Evolutionary conservation across 2,113 vertebrate genomes (phyloP).

Genomic region (Scalopus aquaticus): DNA sequence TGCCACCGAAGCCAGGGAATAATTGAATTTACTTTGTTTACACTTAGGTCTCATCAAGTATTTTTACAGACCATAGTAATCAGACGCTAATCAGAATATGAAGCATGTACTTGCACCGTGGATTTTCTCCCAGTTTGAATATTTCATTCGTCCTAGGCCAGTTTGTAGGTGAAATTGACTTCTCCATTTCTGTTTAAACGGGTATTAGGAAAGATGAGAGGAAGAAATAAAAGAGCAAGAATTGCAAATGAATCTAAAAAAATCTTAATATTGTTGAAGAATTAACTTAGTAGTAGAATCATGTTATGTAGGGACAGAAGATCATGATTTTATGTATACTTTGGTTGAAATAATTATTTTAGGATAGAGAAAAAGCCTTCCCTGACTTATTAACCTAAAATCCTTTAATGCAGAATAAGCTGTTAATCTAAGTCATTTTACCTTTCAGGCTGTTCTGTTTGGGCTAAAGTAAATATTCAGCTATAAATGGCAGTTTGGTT

Average conservation of each 20-base stretch:
- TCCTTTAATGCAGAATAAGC: constrained; percentile 4
- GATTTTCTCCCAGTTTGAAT: neutral
- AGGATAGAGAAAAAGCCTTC: constrained; percentile 6
- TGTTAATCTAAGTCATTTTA: constrained; percentile 42
- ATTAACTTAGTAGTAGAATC: constrained; percentile 29
- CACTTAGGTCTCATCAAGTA: neutral
- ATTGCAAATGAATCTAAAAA: neutral
- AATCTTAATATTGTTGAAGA: constrained; percentile 2
- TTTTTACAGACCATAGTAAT: neutral
- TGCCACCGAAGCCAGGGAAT: constrained; percentile 15
- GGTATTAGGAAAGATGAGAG: constrained; percentile 3
- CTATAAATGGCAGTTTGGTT: constrained; percentile 50
- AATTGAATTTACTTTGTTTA: constrained; percentile 41
- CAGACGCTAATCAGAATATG: neutral
- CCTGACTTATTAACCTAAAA: neutral
- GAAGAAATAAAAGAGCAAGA: constrained; percentile 36
- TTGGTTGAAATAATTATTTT: constrained; percentile 50
- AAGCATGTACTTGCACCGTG: neutral
- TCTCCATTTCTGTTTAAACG: constrained; percentile 16
- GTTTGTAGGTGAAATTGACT: constrained; percentile 10
- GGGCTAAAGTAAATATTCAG: constrained; percentile 44
- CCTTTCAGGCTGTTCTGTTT: constrained; percentile 8
- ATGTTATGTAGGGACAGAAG: constrained; percentile 1
- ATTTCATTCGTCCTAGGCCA: neutral
- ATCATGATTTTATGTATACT: neutral